phyloP scores from a whole-genome alignment of 2,888 invertebrate genomes.

The Blera fallax region DNA sequence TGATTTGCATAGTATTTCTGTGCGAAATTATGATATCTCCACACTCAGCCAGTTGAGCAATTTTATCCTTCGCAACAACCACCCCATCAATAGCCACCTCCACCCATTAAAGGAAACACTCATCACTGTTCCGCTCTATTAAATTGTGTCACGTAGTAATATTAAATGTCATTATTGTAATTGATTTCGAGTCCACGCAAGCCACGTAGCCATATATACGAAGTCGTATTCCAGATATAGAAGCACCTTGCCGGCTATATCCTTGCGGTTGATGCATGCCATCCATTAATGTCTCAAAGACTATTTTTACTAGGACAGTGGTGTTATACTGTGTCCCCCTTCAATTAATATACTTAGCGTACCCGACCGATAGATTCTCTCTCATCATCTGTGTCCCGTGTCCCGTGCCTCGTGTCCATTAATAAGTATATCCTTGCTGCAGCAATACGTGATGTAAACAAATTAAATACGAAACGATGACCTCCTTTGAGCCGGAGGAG shows the following conservation, averaged over 20 bases:
- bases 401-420: background rate
- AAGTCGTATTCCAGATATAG: background rate
- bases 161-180: conserved; percentile 16
- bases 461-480: conserved; percentile 13
- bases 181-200: background rate
- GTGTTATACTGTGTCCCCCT: background rate
- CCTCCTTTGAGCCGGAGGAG: background rate
- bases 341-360: background rate
- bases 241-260: background rate
- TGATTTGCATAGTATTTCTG: too few relatives aligned
- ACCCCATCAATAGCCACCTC: too few relatives aligned
- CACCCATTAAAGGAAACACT: background rate
- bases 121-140: background rate
- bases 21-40: too few relatives aligned
- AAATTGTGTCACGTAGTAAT: background rate
- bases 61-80: too few relatives aligned
- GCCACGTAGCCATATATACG: background rate
- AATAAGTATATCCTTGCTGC: background rate
- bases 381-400: background rate
- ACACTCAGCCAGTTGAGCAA: too few relatives aligned
- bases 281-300: background rate
- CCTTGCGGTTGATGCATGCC: background rate
- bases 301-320: background rate
- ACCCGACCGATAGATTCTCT: background rate
- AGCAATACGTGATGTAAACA: conserved; percentile 12